These are phyloP conservation scores for Caenorhabditis elegans DNA, from an alignment of 1,140 invertebrate genomes.

Conservation along the genomic window WBcel235 BX284605.5:5422001-5422500, in stretches of 20 bases:
- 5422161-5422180: background rate
- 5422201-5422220: background rate
- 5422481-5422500: background rate
- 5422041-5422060: no score
- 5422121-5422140: no score
- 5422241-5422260: background rate
- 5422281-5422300: background rate
- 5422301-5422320: background rate
- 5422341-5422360: conserved; percentile 9
- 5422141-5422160: background rate
- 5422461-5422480: background rate
- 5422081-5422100: no score
- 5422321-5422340: background rate
- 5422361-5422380: no score
- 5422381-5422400: background rate
- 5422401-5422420: background rate
- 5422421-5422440: background rate
- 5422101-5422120: no score
- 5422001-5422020: no score
- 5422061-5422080: no score
- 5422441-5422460: background rate
- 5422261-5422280: background rate
- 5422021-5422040: no score
- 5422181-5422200: background rate
- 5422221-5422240: background rate